Evolutionary conservation across 2,797 vertebrate genomes (phyloP), one percentile per base, ranked within the genome.

Genomic region (Myotis pilosus): DNA sequence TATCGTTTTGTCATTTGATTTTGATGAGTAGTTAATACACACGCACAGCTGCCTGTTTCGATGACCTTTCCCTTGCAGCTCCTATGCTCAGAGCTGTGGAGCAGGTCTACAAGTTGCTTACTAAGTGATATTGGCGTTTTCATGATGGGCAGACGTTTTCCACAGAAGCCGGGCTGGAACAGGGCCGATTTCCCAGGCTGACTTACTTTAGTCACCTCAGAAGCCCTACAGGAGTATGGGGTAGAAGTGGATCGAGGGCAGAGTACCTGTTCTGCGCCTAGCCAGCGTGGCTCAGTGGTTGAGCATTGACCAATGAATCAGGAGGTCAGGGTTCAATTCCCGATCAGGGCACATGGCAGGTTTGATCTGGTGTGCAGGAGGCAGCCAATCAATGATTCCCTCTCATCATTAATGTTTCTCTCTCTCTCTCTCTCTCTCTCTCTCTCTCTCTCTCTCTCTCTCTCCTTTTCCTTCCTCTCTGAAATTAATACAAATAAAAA

Each of bases 1-100:
- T 92, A 97, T 91, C 92, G 96, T 95, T 97, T 97, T 97, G 96
- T 97, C 97, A 97, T 97, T 96, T 91, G 96, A 96, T 97, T 97
- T 96, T 97, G 97, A 97, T 97, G 97, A 97, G 95, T 96, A 89
- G 97, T 91, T 97, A 97, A 97, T 97, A 96, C 94, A 80, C 92
- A 91, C 30, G 83, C 97, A 95, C 97, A 97, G 97, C 97, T 97
- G 96, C 95, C 94, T 97, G 91, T 94, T 84, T 72, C 13, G 91
- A 94, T 94, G 95, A 96, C 94, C 97, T 97, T 96, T 97, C 78
- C 80, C 83, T 79, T 28, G 36, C 89, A 25, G 92, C 47, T 81
- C 89, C 83, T 57, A 76, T 36, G 84, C 78, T 94, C 87, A 79
- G 81, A 68, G 80, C 72, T 94, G 9, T 1, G 53, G 92, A 95